Percentiles rank a stretch among this genome's conserved stretches.
phyloP scores from a whole-genome alignment of 2,797 vertebrate genomes.

The Hapalemur alaotrensis region DNA sequence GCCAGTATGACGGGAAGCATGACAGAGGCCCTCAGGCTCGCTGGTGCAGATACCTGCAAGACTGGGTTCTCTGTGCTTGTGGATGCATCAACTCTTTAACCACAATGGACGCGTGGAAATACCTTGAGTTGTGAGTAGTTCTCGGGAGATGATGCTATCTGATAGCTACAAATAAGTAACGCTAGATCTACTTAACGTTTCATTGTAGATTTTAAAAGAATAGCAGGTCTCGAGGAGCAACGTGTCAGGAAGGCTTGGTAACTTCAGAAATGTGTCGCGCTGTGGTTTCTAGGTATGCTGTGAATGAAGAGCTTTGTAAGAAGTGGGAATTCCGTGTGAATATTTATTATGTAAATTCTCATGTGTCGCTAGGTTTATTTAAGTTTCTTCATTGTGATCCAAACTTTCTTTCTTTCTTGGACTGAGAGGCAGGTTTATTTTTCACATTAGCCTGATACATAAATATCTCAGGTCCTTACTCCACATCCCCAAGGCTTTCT shows the following conservation, averaged over 20 bases:
- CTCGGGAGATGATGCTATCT: not conserved
- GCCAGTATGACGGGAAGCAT: not conserved
- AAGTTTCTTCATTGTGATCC: not conserved
- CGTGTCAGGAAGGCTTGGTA: not conserved
- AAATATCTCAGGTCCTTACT: not conserved
- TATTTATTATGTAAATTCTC: constrained; percentile 11
- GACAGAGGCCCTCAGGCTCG: not conserved
- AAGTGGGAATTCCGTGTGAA: not conserved
- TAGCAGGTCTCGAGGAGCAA: not conserved
- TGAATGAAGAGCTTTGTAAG: constrained; percentile 18
- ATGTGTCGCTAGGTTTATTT: constrained; percentile 27
- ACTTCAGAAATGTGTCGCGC: not conserved
- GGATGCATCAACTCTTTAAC: not conserved
- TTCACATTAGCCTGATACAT: not conserved
- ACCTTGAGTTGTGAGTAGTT: not conserved
- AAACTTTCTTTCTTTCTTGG: not conserved
- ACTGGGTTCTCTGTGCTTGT: not conserved
- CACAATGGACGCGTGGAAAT: not conserved
- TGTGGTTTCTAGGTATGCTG: not conserved
- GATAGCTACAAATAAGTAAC: not conserved
- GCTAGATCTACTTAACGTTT: not conserved
- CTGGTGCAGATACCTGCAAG: not conserved
- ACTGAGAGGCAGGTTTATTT: not conserved
- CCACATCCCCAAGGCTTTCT: not conserved
- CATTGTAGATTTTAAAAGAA: constrained; percentile 35